Evolutionary conservation across 2,888 invertebrate genomes (phyloP).

Genomic region (Leptogaster cylindrica): DNA sequence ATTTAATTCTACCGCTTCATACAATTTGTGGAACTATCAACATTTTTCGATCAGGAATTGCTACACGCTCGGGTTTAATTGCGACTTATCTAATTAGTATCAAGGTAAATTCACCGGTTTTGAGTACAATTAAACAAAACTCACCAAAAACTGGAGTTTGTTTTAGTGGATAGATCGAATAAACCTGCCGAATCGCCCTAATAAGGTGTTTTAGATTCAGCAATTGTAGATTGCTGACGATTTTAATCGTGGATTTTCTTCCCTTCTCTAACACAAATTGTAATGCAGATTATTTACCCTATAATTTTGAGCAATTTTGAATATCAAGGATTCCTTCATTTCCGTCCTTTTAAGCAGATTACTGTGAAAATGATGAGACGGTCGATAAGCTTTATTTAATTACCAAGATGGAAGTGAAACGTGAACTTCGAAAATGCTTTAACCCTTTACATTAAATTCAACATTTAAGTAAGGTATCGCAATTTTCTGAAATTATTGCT

Average conservation of each 20-base stretch:
- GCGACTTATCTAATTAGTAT: conserved; percentile 31
- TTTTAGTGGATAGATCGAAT: background rate
- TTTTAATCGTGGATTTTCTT: conserved; percentile 1
- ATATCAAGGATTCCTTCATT: background rate
- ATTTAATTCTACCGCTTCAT: conserved; percentile 29
- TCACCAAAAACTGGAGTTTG: conserved; percentile 23
- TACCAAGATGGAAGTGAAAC: no score
- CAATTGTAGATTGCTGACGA: conserved; percentile 17
- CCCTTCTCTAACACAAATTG: background rate
- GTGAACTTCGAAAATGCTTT: no score
- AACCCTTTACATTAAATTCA: no score
- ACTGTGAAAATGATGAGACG: conserved; percentile 3
- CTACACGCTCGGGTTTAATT: background rate
- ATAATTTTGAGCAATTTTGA: background rate
- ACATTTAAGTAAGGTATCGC: no score
- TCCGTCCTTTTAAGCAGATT: background rate
- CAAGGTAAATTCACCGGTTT: conserved; percentile 1
- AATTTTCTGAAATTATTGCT: background rate
- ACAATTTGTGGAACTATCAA: conserved; percentile 31
- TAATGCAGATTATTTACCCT: background rate
- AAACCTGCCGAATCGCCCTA: conserved; percentile 5
- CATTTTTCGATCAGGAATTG: conserved; percentile 9
- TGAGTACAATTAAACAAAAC: conserved; percentile 9
- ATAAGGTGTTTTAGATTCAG: conserved; percentile 23
- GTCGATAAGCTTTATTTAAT: background rate